Conservation (phyloP, 2,888 invertebrate genomes). For the Linyphia triangularis region DNA sequence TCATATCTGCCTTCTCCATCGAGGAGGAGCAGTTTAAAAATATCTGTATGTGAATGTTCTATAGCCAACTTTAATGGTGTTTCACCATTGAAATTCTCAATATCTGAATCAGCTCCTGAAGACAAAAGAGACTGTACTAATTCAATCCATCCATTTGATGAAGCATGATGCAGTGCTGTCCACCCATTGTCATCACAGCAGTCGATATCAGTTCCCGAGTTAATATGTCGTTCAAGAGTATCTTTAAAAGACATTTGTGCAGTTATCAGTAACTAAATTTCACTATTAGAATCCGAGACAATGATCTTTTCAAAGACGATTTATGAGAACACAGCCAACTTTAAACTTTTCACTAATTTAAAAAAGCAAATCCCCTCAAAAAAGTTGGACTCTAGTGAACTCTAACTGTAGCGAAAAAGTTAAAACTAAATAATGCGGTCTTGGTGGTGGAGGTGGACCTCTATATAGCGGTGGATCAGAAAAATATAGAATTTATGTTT, state of each 20-base stretch:
- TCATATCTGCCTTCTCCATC: background rate
- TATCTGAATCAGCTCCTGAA: conserved; percentile 90
- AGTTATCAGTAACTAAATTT: conserved; percentile 89
- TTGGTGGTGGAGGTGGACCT: no score
- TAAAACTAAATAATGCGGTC: no score
- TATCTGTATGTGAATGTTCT: conserved; percentile 81
- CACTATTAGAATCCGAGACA: conserved; percentile 89
- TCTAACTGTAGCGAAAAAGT: no score
- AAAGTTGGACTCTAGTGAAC: no score
- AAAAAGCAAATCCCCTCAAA: no score
- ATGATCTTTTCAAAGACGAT: no score
- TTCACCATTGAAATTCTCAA: conserved; percentile 89
- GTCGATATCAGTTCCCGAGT: background rate
- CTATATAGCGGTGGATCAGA: no score
- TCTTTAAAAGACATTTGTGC: conserved; percentile 83
- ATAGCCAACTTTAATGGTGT: conserved; percentile 89
- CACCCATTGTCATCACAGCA: background rate
- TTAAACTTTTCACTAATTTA: no score
- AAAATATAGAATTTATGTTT: no score
- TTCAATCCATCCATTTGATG: background rate
- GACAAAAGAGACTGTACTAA: conserved; percentile 88
- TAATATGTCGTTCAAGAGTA: background rate
- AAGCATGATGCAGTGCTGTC: background rate
- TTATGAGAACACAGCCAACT: no score
- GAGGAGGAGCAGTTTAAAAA: background rate